Conservation (phyloP, 2,888 invertebrate species). For the Drosophila kanekoi region DNA sequence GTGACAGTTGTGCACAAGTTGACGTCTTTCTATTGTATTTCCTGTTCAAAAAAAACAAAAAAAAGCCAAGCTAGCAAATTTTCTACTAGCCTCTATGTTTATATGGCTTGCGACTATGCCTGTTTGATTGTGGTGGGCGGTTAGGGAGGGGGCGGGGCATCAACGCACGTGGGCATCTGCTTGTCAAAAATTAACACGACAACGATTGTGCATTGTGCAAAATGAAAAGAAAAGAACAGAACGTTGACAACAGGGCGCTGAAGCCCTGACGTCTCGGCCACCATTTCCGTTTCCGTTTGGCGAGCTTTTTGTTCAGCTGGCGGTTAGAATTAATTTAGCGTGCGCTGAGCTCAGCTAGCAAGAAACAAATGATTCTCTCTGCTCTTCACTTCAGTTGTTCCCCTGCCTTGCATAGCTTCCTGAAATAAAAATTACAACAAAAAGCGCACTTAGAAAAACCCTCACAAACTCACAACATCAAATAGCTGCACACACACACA, state of each 20-base stretch:
- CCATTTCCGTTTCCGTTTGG: conserved; percentile 77
- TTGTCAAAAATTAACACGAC: conserved; percentile 78
- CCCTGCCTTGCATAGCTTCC: conserved; percentile 50
- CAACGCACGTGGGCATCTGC: conserved; percentile 71
- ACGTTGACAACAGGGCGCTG: conserved; percentile 62
- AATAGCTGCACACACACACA: conserved; percentile 10
- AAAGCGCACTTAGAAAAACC: conserved; percentile 54
- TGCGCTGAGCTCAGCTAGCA: conserved; percentile 77
- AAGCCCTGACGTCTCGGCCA: conserved; percentile 69
- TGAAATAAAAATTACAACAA: conserved; percentile 60
- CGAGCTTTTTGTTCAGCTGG: conserved; percentile 69
- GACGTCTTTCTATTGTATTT: conserved; percentile 73
- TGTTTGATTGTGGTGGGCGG: too few relatives aligned
- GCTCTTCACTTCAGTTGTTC: conserved; percentile 6
- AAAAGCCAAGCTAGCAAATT: conserved; percentile 46
- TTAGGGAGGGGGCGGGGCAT: conserved; percentile 12
- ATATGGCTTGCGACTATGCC: neutral
- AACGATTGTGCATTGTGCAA: conserved; percentile 66
- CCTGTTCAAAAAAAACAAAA: conserved; percentile 29
- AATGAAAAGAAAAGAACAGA: conserved; percentile 22
- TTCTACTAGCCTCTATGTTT: conserved; percentile 34
- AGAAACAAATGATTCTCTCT: conserved; percentile 72
- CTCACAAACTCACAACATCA: conserved; percentile 18
- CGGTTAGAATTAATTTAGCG: conserved; percentile 76
- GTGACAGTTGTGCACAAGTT: conserved; percentile 78